These are phyloP conservation scores for Oncorhynchus nerka DNA, from an alignment of 2,113 vertebrate species.

Conservation along the genomic window DNA sequence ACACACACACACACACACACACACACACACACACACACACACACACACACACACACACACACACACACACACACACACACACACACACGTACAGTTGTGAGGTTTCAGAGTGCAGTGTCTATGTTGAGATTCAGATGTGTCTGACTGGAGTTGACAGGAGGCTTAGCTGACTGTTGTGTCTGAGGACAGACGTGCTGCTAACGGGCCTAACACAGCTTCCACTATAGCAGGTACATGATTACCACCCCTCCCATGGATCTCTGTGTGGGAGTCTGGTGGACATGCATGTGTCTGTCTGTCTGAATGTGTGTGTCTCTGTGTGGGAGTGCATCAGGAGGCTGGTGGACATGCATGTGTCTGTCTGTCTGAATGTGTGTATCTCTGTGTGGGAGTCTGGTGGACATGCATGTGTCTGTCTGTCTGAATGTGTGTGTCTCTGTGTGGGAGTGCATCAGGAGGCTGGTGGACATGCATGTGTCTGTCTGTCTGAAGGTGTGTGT, in stretches of 20 bases:
- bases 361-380: no score
- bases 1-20: slow-evolving; percentile 29
- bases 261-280: not conserved
- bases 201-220: no score
- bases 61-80: slow-evolving; percentile 38
- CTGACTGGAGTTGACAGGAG: no score
- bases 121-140: no score
- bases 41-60: slow-evolving; percentile 36
- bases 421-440: not conserved
- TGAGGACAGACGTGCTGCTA: no score
- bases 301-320: not conserved
- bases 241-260: no score
- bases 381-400: no score
- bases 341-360: no score
- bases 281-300: not conserved
- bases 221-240: no score
- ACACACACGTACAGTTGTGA: slow-evolving; percentile 12
- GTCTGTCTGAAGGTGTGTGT: no score
- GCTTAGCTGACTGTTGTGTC: no score
- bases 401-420: not conserved
- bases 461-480: no score
- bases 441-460: not conserved
- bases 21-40: slow-evolving; percentile 27
- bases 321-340: not conserved
- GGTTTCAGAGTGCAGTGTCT: not conserved